Evolutionary conservation across 2,113 vertebrate species (phyloP).

Genomic region (Aviceda subcristata): DNA sequence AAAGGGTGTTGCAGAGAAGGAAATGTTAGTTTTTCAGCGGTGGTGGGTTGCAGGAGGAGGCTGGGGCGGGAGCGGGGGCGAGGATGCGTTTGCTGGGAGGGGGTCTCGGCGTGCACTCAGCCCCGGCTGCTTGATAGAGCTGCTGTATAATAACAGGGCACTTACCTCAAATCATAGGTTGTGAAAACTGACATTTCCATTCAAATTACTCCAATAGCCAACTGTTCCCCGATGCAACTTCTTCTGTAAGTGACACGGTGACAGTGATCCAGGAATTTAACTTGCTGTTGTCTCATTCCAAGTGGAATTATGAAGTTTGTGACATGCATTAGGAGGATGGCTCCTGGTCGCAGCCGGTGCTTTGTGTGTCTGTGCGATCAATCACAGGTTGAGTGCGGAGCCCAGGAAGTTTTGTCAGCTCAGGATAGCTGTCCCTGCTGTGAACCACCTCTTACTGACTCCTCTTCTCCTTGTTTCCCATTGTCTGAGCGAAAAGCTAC

Average conservation of each 20-base stretch:
- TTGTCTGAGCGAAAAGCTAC: background rate
- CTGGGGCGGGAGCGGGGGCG: background rate
- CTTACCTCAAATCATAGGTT: conserved; percentile 66
- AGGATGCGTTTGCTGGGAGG: background rate
- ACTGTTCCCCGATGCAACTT: conserved; percentile 31
- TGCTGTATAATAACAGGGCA: conserved; percentile 36
- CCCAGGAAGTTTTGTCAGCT: background rate
- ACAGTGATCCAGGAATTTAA: conserved; percentile 57
- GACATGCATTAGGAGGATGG: conserved; percentile 54
- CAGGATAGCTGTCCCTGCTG: background rate
- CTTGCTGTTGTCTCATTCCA: conserved; percentile 56
- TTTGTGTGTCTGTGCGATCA: background rate
- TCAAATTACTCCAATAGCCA: conserved; percentile 54
- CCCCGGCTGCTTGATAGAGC: conserved; percentile 15
- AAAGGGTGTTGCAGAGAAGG: background rate
- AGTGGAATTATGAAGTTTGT: conserved; percentile 37
- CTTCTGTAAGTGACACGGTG: conserved; percentile 44
- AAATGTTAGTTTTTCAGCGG: background rate
- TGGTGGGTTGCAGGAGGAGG: background rate
- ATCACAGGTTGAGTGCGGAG: background rate
- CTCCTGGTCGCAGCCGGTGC: background rate
- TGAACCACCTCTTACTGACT: background rate
- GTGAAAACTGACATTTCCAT: conserved; percentile 68
- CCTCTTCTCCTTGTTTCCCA: background rate
- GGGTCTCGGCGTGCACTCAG: background rate